Conservation (phyloP, 2,113 vertebrate species). For the Maccullochella peelii region DNA sequence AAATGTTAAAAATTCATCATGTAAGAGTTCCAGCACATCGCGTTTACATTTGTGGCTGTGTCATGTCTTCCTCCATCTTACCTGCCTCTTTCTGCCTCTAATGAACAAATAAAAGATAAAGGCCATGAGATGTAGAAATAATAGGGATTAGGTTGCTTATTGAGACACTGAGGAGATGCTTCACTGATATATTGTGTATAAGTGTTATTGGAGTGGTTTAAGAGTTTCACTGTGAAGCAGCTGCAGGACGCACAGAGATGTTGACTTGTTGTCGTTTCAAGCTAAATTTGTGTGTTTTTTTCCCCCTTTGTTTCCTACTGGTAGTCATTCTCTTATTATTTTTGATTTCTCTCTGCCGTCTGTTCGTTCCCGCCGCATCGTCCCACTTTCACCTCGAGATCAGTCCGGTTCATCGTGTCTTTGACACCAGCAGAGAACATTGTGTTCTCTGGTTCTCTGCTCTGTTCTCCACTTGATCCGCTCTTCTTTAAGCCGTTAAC, state of each 20-base stretch:
- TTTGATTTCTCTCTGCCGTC: neutral
- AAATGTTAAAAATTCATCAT: too few species aligned
- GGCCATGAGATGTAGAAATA: too few species aligned
- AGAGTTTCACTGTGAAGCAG: too few species aligned
- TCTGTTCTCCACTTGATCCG: constrained; percentile 2
- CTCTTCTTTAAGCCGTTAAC: constrained; percentile 54
- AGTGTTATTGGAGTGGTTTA: neutral
- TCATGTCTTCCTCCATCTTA: too few species aligned
- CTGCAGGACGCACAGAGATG: neutral
- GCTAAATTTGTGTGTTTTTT: neutral
- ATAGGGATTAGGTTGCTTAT: too few species aligned
- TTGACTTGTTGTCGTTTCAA: neutral
- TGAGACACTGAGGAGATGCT: too few species aligned
- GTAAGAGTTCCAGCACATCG: too few species aligned
- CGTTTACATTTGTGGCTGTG: too few species aligned
- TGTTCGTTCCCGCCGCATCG: neutral
- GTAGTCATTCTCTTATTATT: neutral
- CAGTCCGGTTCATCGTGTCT: constrained; percentile 12
- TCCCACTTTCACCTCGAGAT: neutral
- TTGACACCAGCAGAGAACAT: constrained; percentile 17
- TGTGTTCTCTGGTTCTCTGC: neutral
- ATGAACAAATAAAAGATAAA: too few species aligned
- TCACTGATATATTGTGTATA: neutral
- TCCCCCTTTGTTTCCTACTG: too few species aligned
- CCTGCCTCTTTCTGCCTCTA: too few species aligned